These are phyloP conservation scores for Etheostoma nigrum DNA, from an alignment of 2,797 vertebrate species.

Conservation along the genomic window DNA sequence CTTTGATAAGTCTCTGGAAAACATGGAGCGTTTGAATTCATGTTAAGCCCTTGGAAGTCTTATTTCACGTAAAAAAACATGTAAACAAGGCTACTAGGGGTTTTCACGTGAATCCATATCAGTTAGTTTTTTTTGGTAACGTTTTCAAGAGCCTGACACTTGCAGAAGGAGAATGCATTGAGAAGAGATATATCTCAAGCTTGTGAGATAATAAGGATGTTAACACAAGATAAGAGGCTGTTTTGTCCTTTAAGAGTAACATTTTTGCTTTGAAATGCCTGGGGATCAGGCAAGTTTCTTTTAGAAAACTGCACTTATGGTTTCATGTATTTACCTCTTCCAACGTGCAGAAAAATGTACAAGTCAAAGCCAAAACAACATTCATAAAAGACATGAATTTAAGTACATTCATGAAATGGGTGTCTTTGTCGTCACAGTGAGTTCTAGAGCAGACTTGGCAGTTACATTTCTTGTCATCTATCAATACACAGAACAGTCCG, in stretches of 20 bases:
- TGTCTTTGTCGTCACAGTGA: neutral
- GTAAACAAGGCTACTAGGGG: too few species aligned
- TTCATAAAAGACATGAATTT: neutral
- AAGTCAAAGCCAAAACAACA: neutral
- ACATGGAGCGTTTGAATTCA: neutral
- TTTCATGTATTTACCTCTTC: neutral
- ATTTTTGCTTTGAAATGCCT: neutral
- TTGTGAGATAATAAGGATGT: neutral
- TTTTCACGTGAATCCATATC: neutral
- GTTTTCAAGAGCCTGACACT: neutral
- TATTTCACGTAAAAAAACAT: too few species aligned
- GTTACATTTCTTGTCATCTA: neutral
- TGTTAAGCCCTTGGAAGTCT: neutral
- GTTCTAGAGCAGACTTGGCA: neutral
- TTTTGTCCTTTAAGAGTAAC: neutral
- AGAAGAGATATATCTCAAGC: neutral
- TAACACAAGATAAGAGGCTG: neutral
- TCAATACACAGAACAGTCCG: too few species aligned
- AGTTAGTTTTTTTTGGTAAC: neutral
- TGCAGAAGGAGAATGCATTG: neutral
- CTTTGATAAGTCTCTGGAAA: conserved; percentile 48
- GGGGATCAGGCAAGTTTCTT: too few species aligned
- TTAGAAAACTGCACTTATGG: neutral
- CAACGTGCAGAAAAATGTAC: neutral
- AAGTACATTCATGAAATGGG: neutral